Base-by-base conservation (phyloP, 2,113 vertebrate genomes). In the Pundamilia nyererei region DNA sequence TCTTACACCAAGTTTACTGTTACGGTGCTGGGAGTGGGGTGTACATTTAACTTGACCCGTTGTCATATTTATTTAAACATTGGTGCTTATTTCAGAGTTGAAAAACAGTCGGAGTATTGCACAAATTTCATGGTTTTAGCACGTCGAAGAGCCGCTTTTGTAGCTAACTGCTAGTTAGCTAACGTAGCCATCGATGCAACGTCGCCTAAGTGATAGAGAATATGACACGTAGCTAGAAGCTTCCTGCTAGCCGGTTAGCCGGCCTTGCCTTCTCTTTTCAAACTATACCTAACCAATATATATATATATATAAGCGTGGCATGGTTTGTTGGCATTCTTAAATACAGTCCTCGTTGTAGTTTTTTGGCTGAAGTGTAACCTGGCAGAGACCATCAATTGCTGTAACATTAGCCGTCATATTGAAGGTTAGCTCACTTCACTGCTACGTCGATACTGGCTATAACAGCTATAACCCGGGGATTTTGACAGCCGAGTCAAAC, bases 151-250 rank as follows among this genome's bases (percentile, higher is more conserved):
- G 42, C 68, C 14, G 8, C 86, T 51, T 85, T 3, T 60, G 1
- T 9, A n/a, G 90, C 84, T 91, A 92, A 58, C 55, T 40, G 86
- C 51, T 80, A 79, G 56, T 65, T 82, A 84, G 90, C 90, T 77
- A 77, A 38, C 82, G 75, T 26, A 80, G n/a, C 80, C 33, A n/a
- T 81, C 24, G 81, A 47, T 91, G 92, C 93, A 86, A 94, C 93
- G 95, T 95, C 85, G 91, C 84, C 89, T 88, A 29, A 75, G 72
- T 77, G 45, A 33, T 5, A 7, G 86, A 91, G 89, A 91, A 92
- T 86, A 89, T 96, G 95, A 96, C 95, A 96, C 95, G 95, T 96
- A 94, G 91, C 94, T 94, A 33, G 90, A 89, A 17, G 91, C 86
- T 91, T 91, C 89, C 70, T 86, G 87, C 79, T 91, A 92, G 80